phyloP scores from a whole-genome alignment of 2,797 vertebrate species.

The Melanogrammus aeglefinus region DNA sequence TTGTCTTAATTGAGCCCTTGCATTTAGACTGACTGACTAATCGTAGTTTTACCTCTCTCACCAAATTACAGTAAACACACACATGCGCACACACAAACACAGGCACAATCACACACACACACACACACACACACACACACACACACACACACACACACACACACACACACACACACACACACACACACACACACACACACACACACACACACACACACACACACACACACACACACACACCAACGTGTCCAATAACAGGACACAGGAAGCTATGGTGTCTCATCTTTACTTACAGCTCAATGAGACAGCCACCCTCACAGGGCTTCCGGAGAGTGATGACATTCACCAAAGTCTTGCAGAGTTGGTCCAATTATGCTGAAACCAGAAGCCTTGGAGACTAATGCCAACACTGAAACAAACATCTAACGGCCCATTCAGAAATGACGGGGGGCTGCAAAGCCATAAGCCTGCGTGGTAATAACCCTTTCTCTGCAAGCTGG shows the following conservation, averaged over 20 bases:
- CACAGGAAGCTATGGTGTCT: slow-evolving; percentile 14
- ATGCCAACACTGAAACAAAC: neutral
- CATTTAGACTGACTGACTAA: neutral
- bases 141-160: neutral
- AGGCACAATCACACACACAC: slow-evolving; percentile 15
- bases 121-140: slow-evolving; percentile 14
- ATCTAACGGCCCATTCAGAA: neutral
- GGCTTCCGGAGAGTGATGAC: neutral
- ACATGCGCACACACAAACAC: neutral
- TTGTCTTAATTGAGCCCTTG: neutral
- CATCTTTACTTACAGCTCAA: neutral
- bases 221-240: neutral
- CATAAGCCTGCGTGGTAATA: neutral
- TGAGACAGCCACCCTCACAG: neutral
- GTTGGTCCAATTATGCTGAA: neutral
- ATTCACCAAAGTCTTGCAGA: neutral
- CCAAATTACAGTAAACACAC: neutral
- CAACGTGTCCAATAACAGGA: slow-evolving; percentile 30
- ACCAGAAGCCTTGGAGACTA: neutral
- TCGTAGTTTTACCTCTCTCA: neutral
- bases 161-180: slow-evolving; percentile 5
- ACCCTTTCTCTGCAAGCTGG: neutral
- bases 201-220: no score
- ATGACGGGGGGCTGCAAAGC: no score
- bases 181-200: slow-evolving; percentile 20